Base-by-base conservation (phyloP, 30 jellyfish, hydroid and myxozoan species). In the Hydractinia symbiolongicarpus region DNA sequence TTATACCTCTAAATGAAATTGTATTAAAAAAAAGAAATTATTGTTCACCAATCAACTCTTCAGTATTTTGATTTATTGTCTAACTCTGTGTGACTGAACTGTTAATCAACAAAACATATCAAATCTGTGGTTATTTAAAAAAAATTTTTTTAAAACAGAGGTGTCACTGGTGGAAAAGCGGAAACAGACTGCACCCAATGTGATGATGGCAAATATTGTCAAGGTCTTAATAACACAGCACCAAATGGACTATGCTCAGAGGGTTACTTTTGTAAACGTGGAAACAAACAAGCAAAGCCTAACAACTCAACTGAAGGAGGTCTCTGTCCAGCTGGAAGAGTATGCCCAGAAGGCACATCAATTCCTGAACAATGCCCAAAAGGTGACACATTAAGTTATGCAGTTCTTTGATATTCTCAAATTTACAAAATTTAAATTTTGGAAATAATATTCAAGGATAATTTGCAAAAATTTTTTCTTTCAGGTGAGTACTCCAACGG, bases 261-360 rank as follows among this genome's bases (percentile, higher is more conserved):
- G 9, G 99, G 99, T 51, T 94, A 88, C 81, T 94, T 72, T 78
- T 94, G 99, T 89, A 84, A 84, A 86, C 66, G 96, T 30, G 99
- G 99, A 2, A 94, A 94, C 82, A 75, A 82, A 44, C 70, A 78
- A 72, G 87, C 95, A 8, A 94, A 81, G 50, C 99, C 99, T 6
- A 94, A 86, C 75, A 88, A 94, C 51, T 80, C 88, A 40, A 81
- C 92, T 6, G 81, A 58, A 30, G 99, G 99, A 8, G 99, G 99
- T 20, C 88, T 89, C 20, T 94, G 99, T 67, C 96, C 95, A 61
- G 73, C 86, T 61, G 96, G 99, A 6, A 95, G 85, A 75, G 77
- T 66, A 51, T 94, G 99, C 75, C 96, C 94, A 16, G 81, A 20
- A 40, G 82, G 72, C 79, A 94, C 96, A n/a, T n/a, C 89, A 9